These are phyloP conservation scores for Hystrix brachyura DNA, from an alignment of 2,113 vertebrate genomes.

Conservation along the genomic window DNA sequence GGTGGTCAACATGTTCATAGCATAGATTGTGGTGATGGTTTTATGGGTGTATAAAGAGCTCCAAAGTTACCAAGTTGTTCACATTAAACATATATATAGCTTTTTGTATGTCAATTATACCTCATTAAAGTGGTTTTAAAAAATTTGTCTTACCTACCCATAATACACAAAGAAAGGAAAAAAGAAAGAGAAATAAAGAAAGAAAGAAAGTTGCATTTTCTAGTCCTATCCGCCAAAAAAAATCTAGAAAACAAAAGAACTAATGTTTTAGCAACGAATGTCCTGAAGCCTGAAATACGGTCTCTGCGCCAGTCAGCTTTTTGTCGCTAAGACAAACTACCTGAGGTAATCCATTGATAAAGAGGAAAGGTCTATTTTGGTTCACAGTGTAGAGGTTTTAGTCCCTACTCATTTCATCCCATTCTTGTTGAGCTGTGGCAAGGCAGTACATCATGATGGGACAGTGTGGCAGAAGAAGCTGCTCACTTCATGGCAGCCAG, in stretches of 20 bases:
- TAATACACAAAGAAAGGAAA: neutral
- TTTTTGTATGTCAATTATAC: neutral
- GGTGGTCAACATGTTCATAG: neutral
- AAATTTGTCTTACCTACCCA: neutral
- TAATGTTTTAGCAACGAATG: neutral
- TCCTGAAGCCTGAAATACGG: neutral
- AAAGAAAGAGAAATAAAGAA: neutral
- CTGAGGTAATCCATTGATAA: neutral
- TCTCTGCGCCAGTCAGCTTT: neutral
- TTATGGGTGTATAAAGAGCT: neutral
- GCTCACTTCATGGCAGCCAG: neutral
- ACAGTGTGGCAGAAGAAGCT: neutral
- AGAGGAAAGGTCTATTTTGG: neutral
- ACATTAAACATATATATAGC: neutral
- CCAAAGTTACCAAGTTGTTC: neutral
- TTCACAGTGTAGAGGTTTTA: neutral
- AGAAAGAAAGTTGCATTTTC: neutral
- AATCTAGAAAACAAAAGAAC: neutral
- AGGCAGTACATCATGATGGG: neutral
- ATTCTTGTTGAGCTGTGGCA: neutral
- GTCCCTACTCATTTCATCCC: neutral
- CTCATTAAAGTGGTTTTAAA: neutral
- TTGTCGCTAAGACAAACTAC: neutral
- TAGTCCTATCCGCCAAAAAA: neutral
- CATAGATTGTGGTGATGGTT: neutral